A percentile compares a stretch with the other conserved stretches of the same genome.
Conservation (phyloP, 2,888 invertebrate species). For the Drosophila hamatofila region DNA sequence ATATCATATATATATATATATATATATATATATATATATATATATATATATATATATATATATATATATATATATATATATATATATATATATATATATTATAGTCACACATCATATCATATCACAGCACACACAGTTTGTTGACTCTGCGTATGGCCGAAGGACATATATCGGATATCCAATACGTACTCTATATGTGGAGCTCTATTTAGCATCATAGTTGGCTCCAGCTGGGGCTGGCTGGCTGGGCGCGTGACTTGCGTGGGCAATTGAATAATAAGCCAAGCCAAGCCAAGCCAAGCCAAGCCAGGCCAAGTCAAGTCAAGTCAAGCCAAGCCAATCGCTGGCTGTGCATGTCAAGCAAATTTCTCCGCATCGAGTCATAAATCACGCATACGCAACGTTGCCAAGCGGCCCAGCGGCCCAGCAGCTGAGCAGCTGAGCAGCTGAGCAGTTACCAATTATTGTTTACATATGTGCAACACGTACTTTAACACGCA, state of each 20-base stretch:
- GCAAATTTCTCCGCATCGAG: constrained; percentile 37
- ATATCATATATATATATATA: neutral
- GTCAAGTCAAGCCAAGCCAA: constrained; percentile 2
- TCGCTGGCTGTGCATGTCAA: constrained; percentile 38
- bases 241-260: constrained; percentile 40
- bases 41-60: neutral
- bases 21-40: neutral
- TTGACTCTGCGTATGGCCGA: constrained; percentile 38
- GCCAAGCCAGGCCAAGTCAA: neutral
- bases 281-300: neutral
- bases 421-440: neutral
- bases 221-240: constrained; percentile 5
- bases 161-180: constrained; percentile 47
- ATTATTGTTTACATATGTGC: constrained; percentile 63
- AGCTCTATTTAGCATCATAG: constrained; percentile 37
- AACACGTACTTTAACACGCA: constrained; percentile 60
- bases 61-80: too few species aligned
- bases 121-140: constrained; percentile 26
- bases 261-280: constrained; percentile 18
- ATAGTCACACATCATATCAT: constrained; percentile 6
- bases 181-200: constrained; percentile 11
- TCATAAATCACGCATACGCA: constrained; percentile 59
- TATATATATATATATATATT: neutral
- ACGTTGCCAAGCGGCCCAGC: constrained; percentile 19
- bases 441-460: constrained; percentile 20